Evolutionary conservation across 1,140 invertebrate genomes (phyloP), one percentile per base, ranked within the genome.

Genomic region (Copidosoma floridanum): DNA sequence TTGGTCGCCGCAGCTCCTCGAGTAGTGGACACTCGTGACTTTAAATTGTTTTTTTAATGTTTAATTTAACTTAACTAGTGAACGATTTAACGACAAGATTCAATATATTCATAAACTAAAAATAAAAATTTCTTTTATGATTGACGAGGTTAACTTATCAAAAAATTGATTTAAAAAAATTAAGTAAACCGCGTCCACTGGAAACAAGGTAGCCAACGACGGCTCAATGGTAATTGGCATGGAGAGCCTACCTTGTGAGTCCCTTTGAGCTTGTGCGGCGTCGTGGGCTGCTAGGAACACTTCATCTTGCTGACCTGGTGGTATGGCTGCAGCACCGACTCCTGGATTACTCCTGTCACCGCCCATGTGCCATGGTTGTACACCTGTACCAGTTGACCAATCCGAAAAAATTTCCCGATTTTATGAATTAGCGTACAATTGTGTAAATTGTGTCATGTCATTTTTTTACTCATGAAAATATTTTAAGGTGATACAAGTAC

Each of bases 181-280:
- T 32, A 12, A 8, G 29, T 32, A 6, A 6, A 32, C 0, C 6
- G 12, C 12, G 29, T 8, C 12, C 12, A 32, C 6, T 32, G 29
- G 29, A 12, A 32, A 32, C 29, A 32, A 12, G 12, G 29, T 32
- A 32, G 12, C n/a, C n/a, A n/a, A n/a, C n/a, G 64, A 68, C 64
- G 69, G 61, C 68, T 50, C 63, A 52, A 66, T 77, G 64, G 56
- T 65, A 74, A 79, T 68, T 76, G 77, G 71, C 70, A 58, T 73
- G 68, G 69, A 75, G 73, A 77, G 77, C 87, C 86, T 87, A 89
- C 87, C 87, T 89, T 89, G 87, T 73, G 87, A 87, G 82, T 89
- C 87, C 78, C 87, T 84, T 79, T 88, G 86, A 78, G 86, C 85
- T 76, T 84, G 84, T 61, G 81, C 83, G 68, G 86, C 85, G 77